Evolutionary conservation across 1,140 invertebrate genomes (phyloP).

Genomic region (Limonius californicus): DNA sequence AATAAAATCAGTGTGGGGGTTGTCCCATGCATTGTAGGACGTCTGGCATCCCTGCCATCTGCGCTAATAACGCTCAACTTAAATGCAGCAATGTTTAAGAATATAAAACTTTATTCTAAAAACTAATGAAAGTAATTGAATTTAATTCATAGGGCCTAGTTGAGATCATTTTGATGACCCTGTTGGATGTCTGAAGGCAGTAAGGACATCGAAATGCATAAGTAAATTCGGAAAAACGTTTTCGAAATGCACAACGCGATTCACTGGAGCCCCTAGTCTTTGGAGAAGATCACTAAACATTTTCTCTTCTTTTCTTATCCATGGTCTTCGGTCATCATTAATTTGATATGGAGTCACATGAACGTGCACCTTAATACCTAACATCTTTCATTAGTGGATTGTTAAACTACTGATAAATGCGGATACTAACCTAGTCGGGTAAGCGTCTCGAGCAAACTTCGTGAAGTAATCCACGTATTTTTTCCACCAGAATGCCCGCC

Average conservation of each 20-base stretch:
- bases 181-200: slow-evolving; percentile 35
- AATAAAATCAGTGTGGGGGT: too few species aligned
- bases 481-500: slow-evolving; percentile 79
- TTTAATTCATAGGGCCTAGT: too few species aligned
- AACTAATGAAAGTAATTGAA: too few species aligned
- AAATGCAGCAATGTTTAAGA: too few species aligned
- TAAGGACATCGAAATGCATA: slow-evolving; percentile 68
- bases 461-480: slow-evolving; percentile 80
- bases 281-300: slow-evolving; percentile 65
- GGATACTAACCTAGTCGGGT: slow-evolving; percentile 55
- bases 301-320: slow-evolving; percentile 79
- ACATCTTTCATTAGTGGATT: too few species aligned
- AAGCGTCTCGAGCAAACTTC: slow-evolving; percentile 65
- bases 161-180: background rate
- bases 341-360: slow-evolving; percentile 86
- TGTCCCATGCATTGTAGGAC: too few species aligned
- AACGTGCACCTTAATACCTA: slow-evolving; percentile 64
- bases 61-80: too few species aligned
- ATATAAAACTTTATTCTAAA: too few species aligned
- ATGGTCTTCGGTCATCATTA: slow-evolving; percentile 66
- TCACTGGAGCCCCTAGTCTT: slow-evolving; percentile 59
- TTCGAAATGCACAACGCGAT: slow-evolving; percentile 63
- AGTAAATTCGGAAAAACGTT: slow-evolving; percentile 57
- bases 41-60: too few species aligned
- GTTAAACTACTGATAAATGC: too few species aligned